Evolutionary conservation across 1,140 invertebrate species (phyloP).

Genomic region (Drosophila dunni): DNA sequence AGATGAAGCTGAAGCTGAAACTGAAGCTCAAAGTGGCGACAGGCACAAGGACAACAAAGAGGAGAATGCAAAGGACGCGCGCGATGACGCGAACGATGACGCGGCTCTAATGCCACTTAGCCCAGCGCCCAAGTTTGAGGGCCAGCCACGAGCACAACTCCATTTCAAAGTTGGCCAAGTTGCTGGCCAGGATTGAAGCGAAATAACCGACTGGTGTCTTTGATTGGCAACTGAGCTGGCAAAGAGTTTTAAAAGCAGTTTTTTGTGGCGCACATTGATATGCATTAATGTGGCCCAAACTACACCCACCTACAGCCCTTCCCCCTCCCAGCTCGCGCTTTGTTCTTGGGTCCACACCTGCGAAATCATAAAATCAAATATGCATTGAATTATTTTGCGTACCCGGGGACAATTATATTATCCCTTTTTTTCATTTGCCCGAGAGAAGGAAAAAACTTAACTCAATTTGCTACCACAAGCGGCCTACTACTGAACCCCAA

Average conservation of each 20-base stretch:
- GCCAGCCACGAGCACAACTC: slow-evolving; percentile 6
- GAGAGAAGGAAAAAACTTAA: slow-evolving; percentile 57
- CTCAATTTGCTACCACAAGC: slow-evolving; percentile 77
- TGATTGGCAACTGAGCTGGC: slow-evolving; percentile 3
- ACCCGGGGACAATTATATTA: slow-evolving; percentile 74
- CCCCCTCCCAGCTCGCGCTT: background rate
- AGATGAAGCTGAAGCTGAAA: slow-evolving; percentile 22
- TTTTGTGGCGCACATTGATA: slow-evolving; percentile 47
- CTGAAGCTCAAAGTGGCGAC: background rate
- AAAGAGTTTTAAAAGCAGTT: slow-evolving; percentile 10
- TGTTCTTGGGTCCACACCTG: slow-evolving; percentile 26
- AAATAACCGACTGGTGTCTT: slow-evolving; percentile 8
- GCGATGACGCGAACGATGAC: slow-evolving; percentile 19
- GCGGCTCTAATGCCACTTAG: slow-evolving; percentile 31
- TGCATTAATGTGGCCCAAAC: slow-evolving; percentile 52
- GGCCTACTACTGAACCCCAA: background rate
- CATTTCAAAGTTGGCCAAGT: slow-evolving; percentile 20
- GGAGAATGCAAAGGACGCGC: slow-evolving; percentile 8
- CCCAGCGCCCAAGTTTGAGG: slow-evolving; percentile 26
- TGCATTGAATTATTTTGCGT: slow-evolving; percentile 77
- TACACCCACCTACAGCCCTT: background rate
- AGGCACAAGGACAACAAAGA: background rate
- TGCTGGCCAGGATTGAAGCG: slow-evolving; percentile 19
- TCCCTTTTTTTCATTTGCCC: slow-evolving; percentile 43
- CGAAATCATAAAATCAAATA: slow-evolving; percentile 79